Evolutionary conservation across 2,113 vertebrate species (phyloP).

Genomic region (Datnioides undecimradiatus): DNA sequence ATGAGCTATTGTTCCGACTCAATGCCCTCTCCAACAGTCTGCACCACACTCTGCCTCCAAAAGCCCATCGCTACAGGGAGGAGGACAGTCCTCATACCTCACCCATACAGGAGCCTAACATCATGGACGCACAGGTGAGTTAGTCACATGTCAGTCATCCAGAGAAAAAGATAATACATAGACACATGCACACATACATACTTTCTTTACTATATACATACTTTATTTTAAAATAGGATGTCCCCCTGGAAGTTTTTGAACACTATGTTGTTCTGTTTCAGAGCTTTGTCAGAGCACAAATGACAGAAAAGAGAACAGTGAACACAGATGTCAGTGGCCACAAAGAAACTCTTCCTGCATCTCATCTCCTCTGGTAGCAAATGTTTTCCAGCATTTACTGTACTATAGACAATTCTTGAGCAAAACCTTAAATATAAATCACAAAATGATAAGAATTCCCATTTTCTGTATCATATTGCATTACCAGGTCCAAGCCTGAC

Average conservation of each 20-base stretch:
- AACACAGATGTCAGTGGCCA: slow-evolving; percentile 26
- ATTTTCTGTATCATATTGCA: background rate
- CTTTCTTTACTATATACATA: background rate
- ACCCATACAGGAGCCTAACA: slow-evolving; percentile 20
- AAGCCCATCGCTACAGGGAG: slow-evolving; percentile 16
- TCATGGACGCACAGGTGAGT: slow-evolving; percentile 61
- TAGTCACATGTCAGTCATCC: background rate
- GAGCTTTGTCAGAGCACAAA: slow-evolving; percentile 32
- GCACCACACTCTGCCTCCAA: slow-evolving; percentile 63
- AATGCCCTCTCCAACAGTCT: slow-evolving; percentile 73
- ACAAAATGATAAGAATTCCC: background rate
- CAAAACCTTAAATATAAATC: background rate
- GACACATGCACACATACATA: no score
- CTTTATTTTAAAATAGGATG: background rate
- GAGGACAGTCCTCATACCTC: slow-evolving; percentile 27
- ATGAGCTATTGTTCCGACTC: slow-evolving; percentile 86
- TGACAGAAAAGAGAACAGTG: slow-evolving; percentile 18
- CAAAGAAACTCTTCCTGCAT: background rate
- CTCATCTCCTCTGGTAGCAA: slow-evolving; percentile 52
- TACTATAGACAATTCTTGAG: background rate
- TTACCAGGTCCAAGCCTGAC: slow-evolving; percentile 58
- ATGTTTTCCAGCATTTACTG: background rate
- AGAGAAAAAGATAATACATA: background rate
- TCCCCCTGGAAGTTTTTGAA: background rate
- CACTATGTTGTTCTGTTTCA: slow-evolving; percentile 15